Evolutionary conservation across 2,113 vertebrate species (phyloP).

Genomic region (Chionomys nivalis): DNA sequence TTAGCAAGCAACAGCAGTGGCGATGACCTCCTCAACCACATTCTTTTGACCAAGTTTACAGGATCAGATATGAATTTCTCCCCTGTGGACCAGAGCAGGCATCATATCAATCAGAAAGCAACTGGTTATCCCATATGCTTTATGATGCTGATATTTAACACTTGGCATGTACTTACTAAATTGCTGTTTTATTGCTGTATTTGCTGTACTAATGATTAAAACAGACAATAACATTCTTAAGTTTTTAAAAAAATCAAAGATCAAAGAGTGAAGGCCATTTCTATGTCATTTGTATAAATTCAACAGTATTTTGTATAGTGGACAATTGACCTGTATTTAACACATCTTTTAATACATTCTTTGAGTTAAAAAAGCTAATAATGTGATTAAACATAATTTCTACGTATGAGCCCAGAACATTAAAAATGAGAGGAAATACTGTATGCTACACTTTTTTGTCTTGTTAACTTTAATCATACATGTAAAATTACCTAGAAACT

Average conservation of each 20-base stretch:
- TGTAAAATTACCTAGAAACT: constrained; percentile 51
- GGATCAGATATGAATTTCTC: not conserved
- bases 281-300: not conserved
- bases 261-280: constrained; percentile 35
- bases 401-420: constrained; percentile 15
- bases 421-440: constrained; percentile 23
- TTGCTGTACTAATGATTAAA: constrained; percentile 22
- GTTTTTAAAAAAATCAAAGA: constrained; percentile 28
- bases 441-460: constrained; percentile 35
- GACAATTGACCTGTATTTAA: constrained; percentile 2
- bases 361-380: constrained; percentile 45
- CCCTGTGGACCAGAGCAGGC: not conserved
- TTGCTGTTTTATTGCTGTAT: constrained; percentile 22
- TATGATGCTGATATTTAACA: not conserved
- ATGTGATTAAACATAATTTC: constrained; percentile 52
- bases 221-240: not conserved
- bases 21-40: not conserved
- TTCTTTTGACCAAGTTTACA: not conserved
- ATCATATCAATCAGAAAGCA: not conserved
- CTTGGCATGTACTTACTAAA: not conserved
- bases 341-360: not conserved
- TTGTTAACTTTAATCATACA: constrained; percentile 55
- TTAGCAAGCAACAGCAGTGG: not conserved
- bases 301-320: constrained; percentile 10
- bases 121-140: not conserved